These are phyloP conservation scores for Romanogobio albipinnatus DNA, from an alignment of 2,113 vertebrate genomes.

Conservation along the genomic window DNA sequence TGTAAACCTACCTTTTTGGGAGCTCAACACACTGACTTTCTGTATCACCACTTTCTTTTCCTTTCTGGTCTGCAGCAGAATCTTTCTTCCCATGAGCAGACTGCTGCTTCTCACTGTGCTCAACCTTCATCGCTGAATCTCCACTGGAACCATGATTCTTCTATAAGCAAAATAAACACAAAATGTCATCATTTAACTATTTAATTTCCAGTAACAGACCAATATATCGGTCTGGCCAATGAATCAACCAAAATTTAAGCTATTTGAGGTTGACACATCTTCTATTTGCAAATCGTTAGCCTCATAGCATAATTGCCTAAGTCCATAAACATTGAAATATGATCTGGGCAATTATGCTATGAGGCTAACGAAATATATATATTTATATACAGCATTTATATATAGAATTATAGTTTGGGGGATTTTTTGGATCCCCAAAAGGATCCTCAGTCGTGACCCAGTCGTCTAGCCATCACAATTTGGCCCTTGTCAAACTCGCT, in stretches of 20 bases:
- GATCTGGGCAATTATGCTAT: too few species aligned
- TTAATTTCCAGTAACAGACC: neutral
- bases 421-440: too few species aligned
- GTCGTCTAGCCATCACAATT: too few species aligned
- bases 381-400: too few species aligned
- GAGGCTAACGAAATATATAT: too few species aligned
- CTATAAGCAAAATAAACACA: neutral
- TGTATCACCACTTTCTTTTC: neutral
- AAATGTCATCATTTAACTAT: neutral
- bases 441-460: too few species aligned
- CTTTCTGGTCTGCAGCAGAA: neutral
- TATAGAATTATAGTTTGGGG: too few species aligned
- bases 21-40: neutral
- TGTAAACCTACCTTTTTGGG: conserved; percentile 48
- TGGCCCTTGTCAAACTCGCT: too few species aligned
- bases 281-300: too few species aligned
- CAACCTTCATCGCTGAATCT: conserved; percentile 32
- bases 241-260: neutral
- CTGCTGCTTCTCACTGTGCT: neutral
- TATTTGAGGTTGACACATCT: neutral
- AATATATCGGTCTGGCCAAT: neutral
- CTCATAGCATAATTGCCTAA: too few species aligned
- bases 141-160: conserved; percentile 57
- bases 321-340: too few species aligned
- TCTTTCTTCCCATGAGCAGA: conserved; percentile 35